Evolutionary conservation across 2,113 vertebrate species (phyloP).

Genomic region (Acinonyx jubatus): DNA sequence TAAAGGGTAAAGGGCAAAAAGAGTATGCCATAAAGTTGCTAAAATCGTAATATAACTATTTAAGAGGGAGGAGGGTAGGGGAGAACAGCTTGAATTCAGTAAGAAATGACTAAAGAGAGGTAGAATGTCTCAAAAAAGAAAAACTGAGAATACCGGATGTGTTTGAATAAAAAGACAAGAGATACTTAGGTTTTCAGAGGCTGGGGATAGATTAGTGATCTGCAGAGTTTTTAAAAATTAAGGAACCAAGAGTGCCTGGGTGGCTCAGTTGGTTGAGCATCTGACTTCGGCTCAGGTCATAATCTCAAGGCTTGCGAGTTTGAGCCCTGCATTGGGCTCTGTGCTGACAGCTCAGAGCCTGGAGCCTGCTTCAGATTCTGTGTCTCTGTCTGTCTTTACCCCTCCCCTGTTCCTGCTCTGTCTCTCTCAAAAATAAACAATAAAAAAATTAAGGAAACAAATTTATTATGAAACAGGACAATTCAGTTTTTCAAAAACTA

Average conservation of each 20-base stretch:
- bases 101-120: not conserved
- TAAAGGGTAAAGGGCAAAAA: not conserved
- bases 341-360: too few relatives aligned
- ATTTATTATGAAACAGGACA: not conserved
- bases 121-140: not conserved
- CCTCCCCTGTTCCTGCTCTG: too few relatives aligned
- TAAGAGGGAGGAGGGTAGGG: not conserved
- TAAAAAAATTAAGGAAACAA: not conserved
- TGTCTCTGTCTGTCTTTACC: too few relatives aligned
- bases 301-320: too few relatives aligned
- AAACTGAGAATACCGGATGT: not conserved
- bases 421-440: too few relatives aligned
- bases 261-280: too few relatives aligned
- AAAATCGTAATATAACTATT: not conserved
- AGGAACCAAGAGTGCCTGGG: not conserved
- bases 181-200: not conserved
- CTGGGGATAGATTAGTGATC: not conserved
- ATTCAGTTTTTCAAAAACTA: not conserved
- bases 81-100: not conserved
- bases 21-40: not conserved
- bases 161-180: not conserved
- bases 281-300: too few relatives aligned
- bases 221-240: not conserved
- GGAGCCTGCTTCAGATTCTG: too few relatives aligned
- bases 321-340: too few relatives aligned